Conservation (phyloP, 2,888 invertebrate species). For the Neoascia interrupta region DNA sequence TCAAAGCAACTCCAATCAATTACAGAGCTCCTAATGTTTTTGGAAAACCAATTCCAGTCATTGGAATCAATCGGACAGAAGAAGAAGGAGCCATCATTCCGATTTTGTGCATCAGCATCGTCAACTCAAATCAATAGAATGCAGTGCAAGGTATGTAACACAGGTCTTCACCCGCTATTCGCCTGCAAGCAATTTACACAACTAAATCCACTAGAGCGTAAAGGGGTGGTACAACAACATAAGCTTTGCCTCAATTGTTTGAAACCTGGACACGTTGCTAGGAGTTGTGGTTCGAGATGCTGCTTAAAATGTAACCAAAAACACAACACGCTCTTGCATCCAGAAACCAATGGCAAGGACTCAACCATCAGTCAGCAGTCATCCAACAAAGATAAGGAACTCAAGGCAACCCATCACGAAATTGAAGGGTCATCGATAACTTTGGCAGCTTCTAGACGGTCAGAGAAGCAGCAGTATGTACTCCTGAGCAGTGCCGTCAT, state of each 20-base stretch:
- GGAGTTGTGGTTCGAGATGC: conserved; percentile 12
- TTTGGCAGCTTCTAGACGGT: no score
- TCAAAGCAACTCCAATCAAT: conserved; percentile 11
- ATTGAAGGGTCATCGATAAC: no score
- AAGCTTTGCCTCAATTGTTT: conserved; percentile 7
- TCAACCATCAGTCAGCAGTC: not conserved
- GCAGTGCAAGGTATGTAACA: conserved; percentile 3
- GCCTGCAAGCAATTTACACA: conserved; percentile 26
- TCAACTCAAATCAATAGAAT: no score
- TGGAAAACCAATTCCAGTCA: conserved; percentile 18
- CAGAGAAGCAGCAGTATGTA: not conserved
- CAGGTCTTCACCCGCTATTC: conserved; percentile 10
- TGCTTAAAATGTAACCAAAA: conserved; percentile 14
- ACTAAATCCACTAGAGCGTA: not conserved
- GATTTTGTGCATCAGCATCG: not conserved
- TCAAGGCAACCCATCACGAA: no score
- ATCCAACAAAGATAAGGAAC: conserved; percentile 1
- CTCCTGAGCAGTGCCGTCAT: not conserved
- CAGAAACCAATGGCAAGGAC: not conserved
- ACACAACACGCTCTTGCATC: conserved; percentile 6
- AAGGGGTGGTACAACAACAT: conserved; percentile 7
- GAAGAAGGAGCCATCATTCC: not conserved
- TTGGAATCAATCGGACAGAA: conserved; percentile 2
- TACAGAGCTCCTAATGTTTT: conserved; percentile 12
- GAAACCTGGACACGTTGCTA: conserved; percentile 5